A percentile compares a stretch with the other conserved stretches of the same genome.
phyloP scores from a whole-genome alignment of 1,140 invertebrate species.

The Druon quercuslanigerum region DNA sequence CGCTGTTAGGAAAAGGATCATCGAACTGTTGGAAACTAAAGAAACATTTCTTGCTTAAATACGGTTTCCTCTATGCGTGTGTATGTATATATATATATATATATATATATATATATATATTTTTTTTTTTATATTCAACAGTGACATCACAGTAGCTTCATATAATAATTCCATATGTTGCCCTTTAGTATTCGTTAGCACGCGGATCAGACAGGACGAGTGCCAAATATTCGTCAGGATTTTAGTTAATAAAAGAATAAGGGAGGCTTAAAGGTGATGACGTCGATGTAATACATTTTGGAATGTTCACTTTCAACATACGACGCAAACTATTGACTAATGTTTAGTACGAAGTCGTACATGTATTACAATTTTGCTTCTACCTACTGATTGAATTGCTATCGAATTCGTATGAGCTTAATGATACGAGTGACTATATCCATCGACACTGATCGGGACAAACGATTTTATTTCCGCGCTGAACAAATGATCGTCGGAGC shows the following conservation, averaged over 20 bases:
- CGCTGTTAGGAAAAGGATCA: conserved; percentile 27
- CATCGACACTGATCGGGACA: background rate
- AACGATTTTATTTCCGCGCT: background rate
- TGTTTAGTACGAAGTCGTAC: background rate
- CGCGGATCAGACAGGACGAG: conserved; percentile 62
- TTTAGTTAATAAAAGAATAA: conserved; percentile 30
- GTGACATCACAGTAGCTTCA: conserved; percentile 75
- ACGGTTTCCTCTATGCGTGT: conserved; percentile 61
- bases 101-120: too few relatives aligned
- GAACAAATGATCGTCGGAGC: background rate
- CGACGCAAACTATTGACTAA: background rate
- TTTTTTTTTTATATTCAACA: conserved; percentile 73
- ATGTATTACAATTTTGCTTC: background rate
- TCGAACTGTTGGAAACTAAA: conserved; percentile 25
- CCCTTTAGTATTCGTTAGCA: conserved; percentile 57
- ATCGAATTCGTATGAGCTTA: conserved; percentile 8
- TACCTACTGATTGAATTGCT: conserved; percentile 10
- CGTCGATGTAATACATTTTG: background rate
- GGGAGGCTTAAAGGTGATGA: conserved; percentile 15
- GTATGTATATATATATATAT: conserved; percentile 59
- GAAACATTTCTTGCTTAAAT: conserved; percentile 33
- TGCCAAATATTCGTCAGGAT: conserved; percentile 49
- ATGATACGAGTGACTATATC: background rate
- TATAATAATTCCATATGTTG: conserved; percentile 59
- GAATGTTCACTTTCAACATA: conserved; percentile 11